Evolutionary conservation across 2,797 vertebrate species (phyloP), one percentile per base, ranked within the genome.

Genomic region (Limosa lapponica): DNA sequence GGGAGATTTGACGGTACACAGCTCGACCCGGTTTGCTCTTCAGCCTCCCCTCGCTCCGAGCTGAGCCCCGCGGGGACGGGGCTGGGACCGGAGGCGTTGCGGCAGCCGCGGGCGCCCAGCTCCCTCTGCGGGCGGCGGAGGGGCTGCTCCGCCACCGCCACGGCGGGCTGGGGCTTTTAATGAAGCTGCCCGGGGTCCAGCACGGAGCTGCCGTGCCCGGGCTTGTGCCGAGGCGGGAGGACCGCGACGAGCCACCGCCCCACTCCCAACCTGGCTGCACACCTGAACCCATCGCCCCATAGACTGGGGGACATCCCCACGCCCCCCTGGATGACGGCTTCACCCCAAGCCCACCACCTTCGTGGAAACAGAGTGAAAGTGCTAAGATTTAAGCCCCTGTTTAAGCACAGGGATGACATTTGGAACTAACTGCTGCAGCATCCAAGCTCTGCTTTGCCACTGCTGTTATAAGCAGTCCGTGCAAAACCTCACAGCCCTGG

Each of bases 201-300:
- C 54, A 22, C 0, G 1, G 52, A 87, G 49, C 23, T 67, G 37
- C 57, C 15, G 12, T 23, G 8, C 39, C 34, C 6, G 11, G 41
- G 46, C 37, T 89, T 32, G 57, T 62, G 55, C 61, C 17, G 3
- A n/a, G 19, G 15, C 3, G 30, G 67, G 39, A 86, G 20, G 39
- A 32, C 4, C 0, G 20, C 23, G 32, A 14, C 24, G 41, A 71
- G 57, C 23, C 44, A 23, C 48, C 2, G 3, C 8, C 59, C 37
- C 27, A 13, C 2, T 43, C 52, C 7, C 16, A 14, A 6, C 0
- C 19, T 13, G 34, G 10, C 55, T 39, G 30, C 4, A 2, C 62
- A 62, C 52, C 70, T 34, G 43, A 46, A 37, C 10, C 57, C n/a
- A 41, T 22, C 58, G 34, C 37, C 27, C 55, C 1, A 1, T 8